phyloP scores from a whole-genome alignment of 2,113 vertebrate species.

The Taurulus bubalis region DNA sequence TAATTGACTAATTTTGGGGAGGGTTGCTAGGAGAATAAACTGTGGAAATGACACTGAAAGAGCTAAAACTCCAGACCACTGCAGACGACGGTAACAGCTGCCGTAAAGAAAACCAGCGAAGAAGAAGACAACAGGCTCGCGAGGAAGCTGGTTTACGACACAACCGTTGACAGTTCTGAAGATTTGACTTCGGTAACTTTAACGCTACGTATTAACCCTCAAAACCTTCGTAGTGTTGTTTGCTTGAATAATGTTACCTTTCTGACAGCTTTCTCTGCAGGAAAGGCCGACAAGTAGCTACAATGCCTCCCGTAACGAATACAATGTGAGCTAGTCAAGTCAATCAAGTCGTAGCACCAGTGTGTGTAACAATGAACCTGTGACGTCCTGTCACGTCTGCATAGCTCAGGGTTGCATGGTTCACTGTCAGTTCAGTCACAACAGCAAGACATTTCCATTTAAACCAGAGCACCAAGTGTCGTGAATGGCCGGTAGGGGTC shows the following conservation, averaged over 20 bases:
- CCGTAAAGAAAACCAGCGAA: not conserved
- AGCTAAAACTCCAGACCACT: not conserved
- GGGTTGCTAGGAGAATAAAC: not conserved
- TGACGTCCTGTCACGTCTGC: not conserved
- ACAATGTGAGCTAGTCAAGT: too few relatives aligned
- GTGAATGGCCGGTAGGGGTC: too few relatives aligned
- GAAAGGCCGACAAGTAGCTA: not conserved
- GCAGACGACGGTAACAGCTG: not conserved
- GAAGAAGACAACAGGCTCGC: not conserved
- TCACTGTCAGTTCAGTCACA: not conserved
- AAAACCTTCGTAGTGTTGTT: not conserved
- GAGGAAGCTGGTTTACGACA: not conserved
- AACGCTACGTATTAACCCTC: not conserved
- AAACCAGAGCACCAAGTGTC: not conserved
- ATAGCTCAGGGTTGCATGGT: not conserved
- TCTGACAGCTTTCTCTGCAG: too few relatives aligned
- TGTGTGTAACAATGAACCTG: not conserved
- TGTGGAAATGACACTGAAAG: not conserved
- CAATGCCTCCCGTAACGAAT: not conserved
- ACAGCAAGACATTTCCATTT: not conserved
- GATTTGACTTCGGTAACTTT: slow-evolving; percentile 1
- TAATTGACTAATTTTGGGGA: not conserved
- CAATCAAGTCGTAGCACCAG: not conserved
- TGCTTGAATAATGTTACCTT: not conserved
- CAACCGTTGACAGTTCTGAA: not conserved